Conservation (phyloP, 2,797 vertebrate genomes). For the Xenopus petersii region DNA sequence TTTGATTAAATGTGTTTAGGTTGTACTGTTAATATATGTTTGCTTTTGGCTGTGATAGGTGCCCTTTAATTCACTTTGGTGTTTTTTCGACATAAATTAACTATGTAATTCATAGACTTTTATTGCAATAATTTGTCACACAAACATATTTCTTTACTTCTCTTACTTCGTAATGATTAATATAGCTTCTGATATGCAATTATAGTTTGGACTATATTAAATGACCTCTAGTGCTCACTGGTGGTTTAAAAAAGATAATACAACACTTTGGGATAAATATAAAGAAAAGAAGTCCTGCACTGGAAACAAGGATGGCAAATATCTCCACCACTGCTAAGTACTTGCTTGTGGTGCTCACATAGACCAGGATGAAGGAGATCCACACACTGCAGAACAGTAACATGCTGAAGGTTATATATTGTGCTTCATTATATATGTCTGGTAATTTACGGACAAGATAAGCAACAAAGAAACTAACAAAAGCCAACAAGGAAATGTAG, state of each 20-base stretch:
- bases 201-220: neutral
- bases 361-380: constrained; percentile 2
- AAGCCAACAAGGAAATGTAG: neutral
- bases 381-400: constrained; percentile 21
- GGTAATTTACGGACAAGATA: constrained; percentile 1
- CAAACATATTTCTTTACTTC: too few relatives aligned
- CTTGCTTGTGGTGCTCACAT: constrained; percentile 4
- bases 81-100: too few relatives aligned
- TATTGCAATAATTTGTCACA: too few relatives aligned
- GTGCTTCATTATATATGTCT: constrained; percentile 20
- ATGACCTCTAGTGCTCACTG: neutral
- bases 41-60: too few relatives aligned
- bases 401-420: constrained; percentile 24
- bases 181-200: too few relatives aligned
- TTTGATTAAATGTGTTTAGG: too few relatives aligned
- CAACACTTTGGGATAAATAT: constrained; percentile 8
- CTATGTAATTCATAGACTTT: too few relatives aligned
- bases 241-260: neutral
- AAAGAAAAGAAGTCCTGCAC: neutral
- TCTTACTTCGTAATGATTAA: too few relatives aligned
- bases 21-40: too few relatives aligned
- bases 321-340: constrained; percentile 10
- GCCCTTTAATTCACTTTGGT: too few relatives aligned
- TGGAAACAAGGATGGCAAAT: constrained; percentile 3
- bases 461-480: neutral